phyloP scores from a whole-genome alignment of 1,140 invertebrate genomes.

The Gryon sp. region DNA sequence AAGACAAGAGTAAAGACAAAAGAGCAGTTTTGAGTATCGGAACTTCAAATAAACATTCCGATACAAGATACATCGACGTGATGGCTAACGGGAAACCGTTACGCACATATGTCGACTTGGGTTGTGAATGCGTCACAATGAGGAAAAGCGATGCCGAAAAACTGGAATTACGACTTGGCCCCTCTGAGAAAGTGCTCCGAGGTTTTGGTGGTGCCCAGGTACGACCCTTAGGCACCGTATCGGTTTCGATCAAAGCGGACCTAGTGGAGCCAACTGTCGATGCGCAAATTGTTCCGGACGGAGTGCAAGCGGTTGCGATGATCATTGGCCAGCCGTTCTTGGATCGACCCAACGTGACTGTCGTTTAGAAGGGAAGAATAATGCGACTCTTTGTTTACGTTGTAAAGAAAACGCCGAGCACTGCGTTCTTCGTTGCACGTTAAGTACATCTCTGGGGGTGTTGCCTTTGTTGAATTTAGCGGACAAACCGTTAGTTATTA shows the following conservation, averaged over 20 bases:
- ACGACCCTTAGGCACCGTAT: background rate
- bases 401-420: conserved; percentile 23
- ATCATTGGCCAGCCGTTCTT: conserved; percentile 9
- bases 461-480: conserved; percentile 22
- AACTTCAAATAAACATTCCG: background rate
- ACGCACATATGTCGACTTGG: background rate
- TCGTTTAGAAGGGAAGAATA: background rate
- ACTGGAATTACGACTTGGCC: background rate
- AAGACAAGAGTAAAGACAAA: background rate
- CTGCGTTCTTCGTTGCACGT: conserved; percentile 14
- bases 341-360: background rate
- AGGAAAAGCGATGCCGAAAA: background rate
- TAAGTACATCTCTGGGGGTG: conserved; percentile 9
- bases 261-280: background rate
- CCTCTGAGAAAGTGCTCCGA: background rate
- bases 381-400: conserved; percentile 11
- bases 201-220: background rate
- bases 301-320: background rate
- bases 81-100: background rate
- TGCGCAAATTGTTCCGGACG: background rate
- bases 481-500: conserved; percentile 1
- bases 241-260: background rate
- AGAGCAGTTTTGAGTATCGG: no score
- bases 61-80: background rate
- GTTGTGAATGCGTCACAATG: background rate